A percentile compares a stretch with the other conserved stretches of the same genome.
phyloP scores from a whole-genome alignment of 2,797 vertebrate genomes.

The Cephalopachus bancanus region DNA sequence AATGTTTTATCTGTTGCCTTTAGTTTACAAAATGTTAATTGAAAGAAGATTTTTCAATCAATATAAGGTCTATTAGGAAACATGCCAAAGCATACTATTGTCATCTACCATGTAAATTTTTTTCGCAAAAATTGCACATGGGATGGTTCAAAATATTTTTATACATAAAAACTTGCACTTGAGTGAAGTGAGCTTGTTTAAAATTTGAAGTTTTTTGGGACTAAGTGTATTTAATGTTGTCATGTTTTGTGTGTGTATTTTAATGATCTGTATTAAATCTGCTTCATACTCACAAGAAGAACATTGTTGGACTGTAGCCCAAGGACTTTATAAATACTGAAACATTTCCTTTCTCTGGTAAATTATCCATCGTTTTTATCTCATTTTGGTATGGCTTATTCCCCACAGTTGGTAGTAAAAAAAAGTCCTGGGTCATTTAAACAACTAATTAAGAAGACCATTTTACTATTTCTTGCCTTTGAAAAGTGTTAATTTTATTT shows the following conservation, averaged over 20 bases:
- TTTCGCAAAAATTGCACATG: background rate
- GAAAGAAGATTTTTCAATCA: background rate
- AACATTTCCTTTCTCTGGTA: conserved; percentile 69
- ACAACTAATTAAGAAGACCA: conserved; percentile 43
- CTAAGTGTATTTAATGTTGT: conserved; percentile 44
- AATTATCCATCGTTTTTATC: conserved; percentile 75
- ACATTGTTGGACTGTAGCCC: conserved; percentile 25
- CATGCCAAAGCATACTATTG: background rate
- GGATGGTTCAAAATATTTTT: conserved; percentile 12
- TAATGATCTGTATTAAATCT: conserved; percentile 48
- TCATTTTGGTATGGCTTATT: conserved; percentile 72
- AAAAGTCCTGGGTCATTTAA: conserved; percentile 69
- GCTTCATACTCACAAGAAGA: conserved; percentile 61
- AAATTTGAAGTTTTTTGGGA: conserved; percentile 31
- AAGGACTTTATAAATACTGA: conserved; percentile 71
- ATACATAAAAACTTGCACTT: background rate
- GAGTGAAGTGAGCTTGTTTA: background rate
- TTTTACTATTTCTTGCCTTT: conserved; percentile 71
- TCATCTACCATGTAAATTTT: background rate
- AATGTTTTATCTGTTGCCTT: conserved; percentile 30
- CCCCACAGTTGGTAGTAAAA: conserved; percentile 73
- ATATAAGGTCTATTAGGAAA: background rate
- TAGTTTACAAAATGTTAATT: conserved; percentile 50
- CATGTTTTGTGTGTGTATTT: background rate
- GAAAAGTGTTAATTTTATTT: conserved; percentile 71